A percentile compares a stretch with the other conserved stretches of the same genome.
These are phyloP conservation scores for Coranthus polyacanthus DNA, from an alignment of 2,797 vertebrate species.

Conservation along the genomic window DNA sequence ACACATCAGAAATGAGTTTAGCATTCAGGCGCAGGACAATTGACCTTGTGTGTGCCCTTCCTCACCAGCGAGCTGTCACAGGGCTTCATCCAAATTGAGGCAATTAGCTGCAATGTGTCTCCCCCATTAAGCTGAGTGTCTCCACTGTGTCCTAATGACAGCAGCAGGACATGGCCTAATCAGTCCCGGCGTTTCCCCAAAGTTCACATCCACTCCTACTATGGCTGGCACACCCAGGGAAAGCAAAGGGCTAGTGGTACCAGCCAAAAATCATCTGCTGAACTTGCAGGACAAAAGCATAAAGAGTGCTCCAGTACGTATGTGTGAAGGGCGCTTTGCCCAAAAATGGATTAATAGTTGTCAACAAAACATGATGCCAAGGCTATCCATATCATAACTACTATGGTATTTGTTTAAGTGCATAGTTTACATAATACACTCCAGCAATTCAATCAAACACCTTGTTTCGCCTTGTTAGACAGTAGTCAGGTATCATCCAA, in stretches of 20 bases:
- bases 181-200: slow-evolving; percentile 52
- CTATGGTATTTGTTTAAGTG: too few species aligned
- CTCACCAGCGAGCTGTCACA: slow-evolving; percentile 78
- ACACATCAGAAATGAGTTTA: slow-evolving; percentile 82
- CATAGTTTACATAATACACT: too few species aligned
- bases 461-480: too few species aligned
- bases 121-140: slow-evolving; percentile 77
- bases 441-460: too few species aligned
- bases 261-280: slow-evolving; percentile 23
- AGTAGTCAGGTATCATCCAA: too few species aligned
- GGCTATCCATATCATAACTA: too few species aligned
- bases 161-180: slow-evolving; percentile 75
- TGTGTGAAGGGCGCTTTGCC: too few species aligned
- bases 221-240: slow-evolving; percentile 34
- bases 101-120: slow-evolving; percentile 78
- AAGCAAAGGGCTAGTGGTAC: slow-evolving; percentile 1
- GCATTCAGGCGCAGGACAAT: slow-evolving; percentile 79
- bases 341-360: too few species aligned
- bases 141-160: slow-evolving; percentile 79
- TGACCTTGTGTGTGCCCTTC: slow-evolving; percentile 81
- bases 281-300: neutral
- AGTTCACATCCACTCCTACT: slow-evolving; percentile 61
- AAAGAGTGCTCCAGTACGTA: neutral
- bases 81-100: slow-evolving; percentile 78
- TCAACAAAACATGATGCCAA: too few species aligned